Conservation (phyloP, 2,888 invertebrate species). For the Acrobasis consociella region DNA sequence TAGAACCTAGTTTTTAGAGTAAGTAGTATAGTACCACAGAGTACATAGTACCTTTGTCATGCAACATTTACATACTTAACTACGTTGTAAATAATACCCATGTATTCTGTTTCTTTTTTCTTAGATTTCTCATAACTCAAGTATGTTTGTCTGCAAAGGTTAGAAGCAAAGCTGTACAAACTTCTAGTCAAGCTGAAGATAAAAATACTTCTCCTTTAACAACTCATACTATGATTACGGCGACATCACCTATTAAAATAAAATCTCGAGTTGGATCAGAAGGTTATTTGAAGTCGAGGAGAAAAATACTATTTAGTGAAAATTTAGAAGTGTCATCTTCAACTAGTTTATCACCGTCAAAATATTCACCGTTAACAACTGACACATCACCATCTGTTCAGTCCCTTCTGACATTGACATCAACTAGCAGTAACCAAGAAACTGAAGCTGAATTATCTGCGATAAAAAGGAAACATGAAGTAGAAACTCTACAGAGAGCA, state of each 20-base stretch:
- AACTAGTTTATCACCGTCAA: background rate
- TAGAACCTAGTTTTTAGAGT: conserved; percentile 8
- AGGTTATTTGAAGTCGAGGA: background rate
- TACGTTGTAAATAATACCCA: conserved; percentile 4
- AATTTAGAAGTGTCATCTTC: conserved; percentile 1
- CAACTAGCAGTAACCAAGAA: no score
- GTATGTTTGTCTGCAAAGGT: no score
- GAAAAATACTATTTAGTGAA: conserved; percentile 3
- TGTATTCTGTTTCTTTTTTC: conserved; percentile 4
- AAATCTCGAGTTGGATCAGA: background rate
- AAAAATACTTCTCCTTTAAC: background rate
- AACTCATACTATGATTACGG: background rate
- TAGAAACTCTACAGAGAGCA: no score
- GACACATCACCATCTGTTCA: conserved; percentile 13
- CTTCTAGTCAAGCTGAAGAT: no score
- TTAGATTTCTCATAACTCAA: no score
- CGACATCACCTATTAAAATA: conserved; percentile 9
- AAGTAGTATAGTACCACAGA: no score
- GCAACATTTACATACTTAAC: conserved; percentile 9
- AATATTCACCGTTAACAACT: conserved; percentile 3
- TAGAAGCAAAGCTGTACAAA: no score
- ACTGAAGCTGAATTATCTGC: no score
- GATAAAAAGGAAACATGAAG: no score
- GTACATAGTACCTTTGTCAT: conserved; percentile 3
- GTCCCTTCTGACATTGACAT: no score